Conservation (phyloP, 2,888 invertebrate species). For the Chymomyza caudatula region DNA sequence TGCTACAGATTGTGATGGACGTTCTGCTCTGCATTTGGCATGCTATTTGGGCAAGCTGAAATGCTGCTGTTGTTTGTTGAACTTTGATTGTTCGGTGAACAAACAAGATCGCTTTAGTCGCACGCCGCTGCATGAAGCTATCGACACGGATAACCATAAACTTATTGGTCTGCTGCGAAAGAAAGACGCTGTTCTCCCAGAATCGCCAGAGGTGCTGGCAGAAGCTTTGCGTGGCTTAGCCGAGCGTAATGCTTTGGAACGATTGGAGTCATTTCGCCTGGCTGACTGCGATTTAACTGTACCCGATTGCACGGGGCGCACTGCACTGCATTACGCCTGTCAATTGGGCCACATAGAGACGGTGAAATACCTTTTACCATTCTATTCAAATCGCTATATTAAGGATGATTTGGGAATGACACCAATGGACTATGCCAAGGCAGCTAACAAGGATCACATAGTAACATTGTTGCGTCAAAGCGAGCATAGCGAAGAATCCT, state of each 20-base stretch:
- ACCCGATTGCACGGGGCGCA: conserved; percentile 82
- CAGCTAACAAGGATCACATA: conserved; percentile 34
- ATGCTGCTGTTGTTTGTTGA: conserved; percentile 85
- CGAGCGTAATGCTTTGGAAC: conserved; percentile 80
- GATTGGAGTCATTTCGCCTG: conserved; percentile 81
- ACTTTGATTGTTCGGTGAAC: conserved; percentile 89
- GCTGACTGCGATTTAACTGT: conserved; percentile 84
- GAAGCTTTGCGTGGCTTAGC: conserved; percentile 84
- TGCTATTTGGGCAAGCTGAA: conserved; percentile 83
- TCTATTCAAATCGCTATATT: conserved; percentile 76
- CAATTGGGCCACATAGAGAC: conserved; percentile 80
- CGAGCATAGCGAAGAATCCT: neutral
- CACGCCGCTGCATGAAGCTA: conserved; percentile 85
- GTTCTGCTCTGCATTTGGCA: conserved; percentile 90
- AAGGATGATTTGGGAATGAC: conserved; percentile 81
- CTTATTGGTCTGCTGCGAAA: conserved; percentile 83
- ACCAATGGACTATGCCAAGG: conserved; percentile 80
- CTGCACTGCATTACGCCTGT: conserved; percentile 84
- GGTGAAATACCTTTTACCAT: conserved; percentile 79
- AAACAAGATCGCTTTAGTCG: conserved; percentile 84
- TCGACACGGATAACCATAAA: conserved; percentile 81
- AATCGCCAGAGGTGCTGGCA: conserved; percentile 80
- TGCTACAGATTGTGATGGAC: conserved; percentile 85
- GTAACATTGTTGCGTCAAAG: conserved; percentile 22
- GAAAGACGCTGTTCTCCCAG: conserved; percentile 86